These are phyloP conservation scores for Chrysotoxum bicinctum DNA, from an alignment of 2,888 invertebrate species.

Conservation along the genomic window DNA sequence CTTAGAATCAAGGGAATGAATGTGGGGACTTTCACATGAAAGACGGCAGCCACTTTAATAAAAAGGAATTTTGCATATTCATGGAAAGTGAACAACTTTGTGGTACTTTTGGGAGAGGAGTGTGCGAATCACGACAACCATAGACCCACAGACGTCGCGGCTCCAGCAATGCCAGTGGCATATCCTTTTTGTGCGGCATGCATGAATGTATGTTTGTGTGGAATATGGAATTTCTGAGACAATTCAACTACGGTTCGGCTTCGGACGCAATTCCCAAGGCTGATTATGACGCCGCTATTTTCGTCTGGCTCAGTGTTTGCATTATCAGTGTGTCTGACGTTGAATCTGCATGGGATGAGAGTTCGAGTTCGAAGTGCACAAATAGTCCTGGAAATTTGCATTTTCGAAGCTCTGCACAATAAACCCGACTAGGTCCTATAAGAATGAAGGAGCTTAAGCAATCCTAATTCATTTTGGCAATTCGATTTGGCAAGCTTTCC, in stretches of 20 bases:
- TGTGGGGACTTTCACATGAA: constrained; percentile 58
- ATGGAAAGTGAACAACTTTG: constrained; percentile 75
- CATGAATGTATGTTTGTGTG: background rate
- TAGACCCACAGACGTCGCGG: constrained; percentile 36
- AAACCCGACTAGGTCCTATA: background rate
- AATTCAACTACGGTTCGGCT: constrained; percentile 28
- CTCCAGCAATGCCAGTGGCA: background rate
- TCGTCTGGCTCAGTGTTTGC: constrained; percentile 51
- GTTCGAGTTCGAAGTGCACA: background rate
- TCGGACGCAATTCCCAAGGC: constrained; percentile 59
- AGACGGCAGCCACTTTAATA: constrained; percentile 62
- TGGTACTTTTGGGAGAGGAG: constrained; percentile 73
- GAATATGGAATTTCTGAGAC: constrained; percentile 39
- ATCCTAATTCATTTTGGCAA: constrained; percentile 44
- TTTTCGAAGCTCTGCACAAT: constrained; percentile 51
- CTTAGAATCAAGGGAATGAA: background rate
- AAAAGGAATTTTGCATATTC: constrained; percentile 75
- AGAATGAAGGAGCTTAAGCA: constrained; percentile 21
- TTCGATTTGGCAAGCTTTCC: constrained; percentile 43
- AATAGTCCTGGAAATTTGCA: constrained; percentile 46
- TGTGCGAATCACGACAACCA: constrained; percentile 56
- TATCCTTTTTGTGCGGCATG: constrained; percentile 17
- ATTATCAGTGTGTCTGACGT: constrained; percentile 2
- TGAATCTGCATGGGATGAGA: background rate
- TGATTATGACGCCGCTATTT: constrained; percentile 57